Conservation (phyloP, 2,797 vertebrate species). For the Sphenopsis melanotis region DNA sequence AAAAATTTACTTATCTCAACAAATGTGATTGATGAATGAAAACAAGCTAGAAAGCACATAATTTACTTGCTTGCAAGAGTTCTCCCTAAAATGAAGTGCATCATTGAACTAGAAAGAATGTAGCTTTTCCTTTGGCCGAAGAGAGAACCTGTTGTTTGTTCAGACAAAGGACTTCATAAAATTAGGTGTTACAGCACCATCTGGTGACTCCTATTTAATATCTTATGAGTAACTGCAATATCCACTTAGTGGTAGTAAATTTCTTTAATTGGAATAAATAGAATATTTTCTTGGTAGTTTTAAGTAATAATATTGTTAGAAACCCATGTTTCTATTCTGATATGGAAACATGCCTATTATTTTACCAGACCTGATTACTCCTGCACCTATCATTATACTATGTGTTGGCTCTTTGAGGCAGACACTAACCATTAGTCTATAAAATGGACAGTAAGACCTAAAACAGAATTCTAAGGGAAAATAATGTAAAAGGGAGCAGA, state of each 20-base stretch:
- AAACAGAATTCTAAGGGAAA: background rate
- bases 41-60: background rate
- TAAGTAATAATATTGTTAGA: background rate
- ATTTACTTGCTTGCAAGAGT: background rate
- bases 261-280: background rate
- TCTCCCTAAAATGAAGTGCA: background rate
- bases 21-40: background rate
- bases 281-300: background rate
- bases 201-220: slow-evolving; percentile 58
- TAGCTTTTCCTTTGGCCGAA: background rate
- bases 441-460: background rate
- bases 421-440: background rate
- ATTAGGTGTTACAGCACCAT: slow-evolving; percentile 65
- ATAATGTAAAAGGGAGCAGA: background rate
- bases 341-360: background rate
- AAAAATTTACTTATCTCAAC: background rate
- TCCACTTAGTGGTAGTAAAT: background rate
- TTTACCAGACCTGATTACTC: background rate
- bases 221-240: slow-evolving; percentile 24
- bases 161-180: slow-evolving; percentile 52
- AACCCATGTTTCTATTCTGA: background rate
- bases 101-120: background rate
- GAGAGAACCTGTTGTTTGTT: slow-evolving; percentile 8
- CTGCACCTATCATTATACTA: background rate
- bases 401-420: background rate